Base-by-base conservation (phyloP, 2,113 vertebrate genomes). In the Elephas maximus region DNA sequence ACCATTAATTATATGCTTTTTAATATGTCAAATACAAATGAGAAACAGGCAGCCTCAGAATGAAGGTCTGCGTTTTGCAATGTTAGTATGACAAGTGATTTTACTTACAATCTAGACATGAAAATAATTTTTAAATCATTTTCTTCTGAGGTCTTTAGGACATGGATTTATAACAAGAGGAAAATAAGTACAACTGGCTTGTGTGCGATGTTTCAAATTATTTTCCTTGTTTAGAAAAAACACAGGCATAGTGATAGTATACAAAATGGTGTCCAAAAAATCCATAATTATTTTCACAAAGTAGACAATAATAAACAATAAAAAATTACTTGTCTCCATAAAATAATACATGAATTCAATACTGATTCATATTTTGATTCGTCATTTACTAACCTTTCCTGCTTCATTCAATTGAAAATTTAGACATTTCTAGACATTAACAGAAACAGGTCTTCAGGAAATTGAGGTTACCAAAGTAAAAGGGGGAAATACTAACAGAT, bases 1-100 rank as follows among this genome's bases (percentile, higher is more conserved):
- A 97, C 98, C 98, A 98, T 99, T 99, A 99, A 99, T 99, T 99
- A 99, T 96, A 98, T 98, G 98, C 98, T 98, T 99, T 98, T 99
- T 98, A 98, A 98, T 99, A 98, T 97, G 98, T 98, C 98, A 98
- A 97, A 98, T 98, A 95, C 96, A 99, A 98, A 99, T 98, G 98
- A 98, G 97, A 97, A 98, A 98, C 84, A 98, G 97, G 98, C 97
- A 98, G 98, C 87, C 98, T 97, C 97, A 98, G 97, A 98, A 98
- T 48, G 96, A 98, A 24, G 97, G 97, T 97, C 90, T 98, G 95
- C 96, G 97, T 98, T 98, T 98, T 97, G 97, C 91, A 98, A 98
- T 91, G 96, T 96, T 93, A 90, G 93, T 97, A 93, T 93, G 98
- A 98, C 97, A 98, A 97, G 97, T 88, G 85, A 98, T 97, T 90